Evolutionary conservation across 2,113 vertebrate genomes (phyloP).

Genomic region (Glaucomys volans): DNA sequence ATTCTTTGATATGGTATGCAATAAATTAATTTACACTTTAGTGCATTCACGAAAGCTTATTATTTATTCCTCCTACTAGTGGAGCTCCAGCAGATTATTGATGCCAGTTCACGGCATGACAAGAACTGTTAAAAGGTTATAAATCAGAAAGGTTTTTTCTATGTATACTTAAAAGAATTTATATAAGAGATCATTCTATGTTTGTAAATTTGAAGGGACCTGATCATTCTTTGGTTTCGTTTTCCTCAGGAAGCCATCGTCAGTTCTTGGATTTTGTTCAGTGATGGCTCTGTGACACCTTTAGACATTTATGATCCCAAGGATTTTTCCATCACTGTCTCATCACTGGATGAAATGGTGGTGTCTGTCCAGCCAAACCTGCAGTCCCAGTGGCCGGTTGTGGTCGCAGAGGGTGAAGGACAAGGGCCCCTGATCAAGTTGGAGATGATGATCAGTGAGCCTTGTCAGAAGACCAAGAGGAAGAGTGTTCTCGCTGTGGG

Average conservation of each 20-base stretch:
- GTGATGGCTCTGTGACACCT: slow-evolving; percentile 95
- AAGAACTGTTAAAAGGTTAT: not conserved
- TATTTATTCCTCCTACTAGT: not conserved
- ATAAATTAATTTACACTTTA: slow-evolving; percentile 50
- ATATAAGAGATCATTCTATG: not conserved
- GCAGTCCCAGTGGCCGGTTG: slow-evolving; percentile 89
- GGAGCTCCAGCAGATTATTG: fast-evolving
- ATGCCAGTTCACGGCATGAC: not conserved
- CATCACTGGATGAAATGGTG: slow-evolving; percentile 94
- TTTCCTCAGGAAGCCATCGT: slow-evolving; percentile 93
- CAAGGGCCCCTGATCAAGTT: slow-evolving; percentile 94
- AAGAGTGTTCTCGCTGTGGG: slow-evolving; percentile 95
- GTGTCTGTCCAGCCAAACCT: slow-evolving; percentile 91
- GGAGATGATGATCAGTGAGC: slow-evolving; percentile 96
- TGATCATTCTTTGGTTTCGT: not conserved
- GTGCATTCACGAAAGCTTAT: not conserved
- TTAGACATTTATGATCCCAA: slow-evolving; percentile 96
- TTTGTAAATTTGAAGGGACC: not conserved
- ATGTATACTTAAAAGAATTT: not conserved
- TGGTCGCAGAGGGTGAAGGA: slow-evolving; percentile 94
- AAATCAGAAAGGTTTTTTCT: not conserved
- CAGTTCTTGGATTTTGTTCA: slow-evolving; percentile 96
- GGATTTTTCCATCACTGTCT: slow-evolving; percentile 93
- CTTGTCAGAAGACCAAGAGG: slow-evolving; percentile 97
- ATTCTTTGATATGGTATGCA: not conserved